Evolutionary conservation across 2,797 vertebrate species (phyloP).

Genomic region (Xenopus petersii): DNA sequence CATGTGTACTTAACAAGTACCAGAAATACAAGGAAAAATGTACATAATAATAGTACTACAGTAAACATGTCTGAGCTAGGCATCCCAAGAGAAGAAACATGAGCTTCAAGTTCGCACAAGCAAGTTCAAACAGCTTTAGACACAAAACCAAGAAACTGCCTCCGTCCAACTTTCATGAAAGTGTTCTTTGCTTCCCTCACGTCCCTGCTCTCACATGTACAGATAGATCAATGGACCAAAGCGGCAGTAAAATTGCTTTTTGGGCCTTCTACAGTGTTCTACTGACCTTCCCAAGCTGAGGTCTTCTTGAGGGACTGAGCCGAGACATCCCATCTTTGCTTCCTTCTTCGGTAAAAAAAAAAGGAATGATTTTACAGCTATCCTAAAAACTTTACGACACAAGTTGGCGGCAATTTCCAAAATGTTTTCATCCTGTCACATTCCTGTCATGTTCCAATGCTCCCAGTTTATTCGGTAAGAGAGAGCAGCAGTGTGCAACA

Average conservation of each 20-base stretch:
- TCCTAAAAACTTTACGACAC: not conserved
- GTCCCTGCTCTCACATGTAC: not conserved
- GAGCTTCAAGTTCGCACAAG: conserved; percentile 30
- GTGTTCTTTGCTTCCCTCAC: not conserved
- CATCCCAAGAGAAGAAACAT: conserved; percentile 32
- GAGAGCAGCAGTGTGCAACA: not conserved
- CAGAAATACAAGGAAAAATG: too few species aligned
- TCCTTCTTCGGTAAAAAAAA: not conserved
- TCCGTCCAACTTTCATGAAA: conserved; percentile 24
- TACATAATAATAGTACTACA: too few species aligned
- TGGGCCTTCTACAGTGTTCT: not conserved
- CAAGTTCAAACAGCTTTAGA: conserved; percentile 36
- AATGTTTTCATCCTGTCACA: conserved; percentile 11
- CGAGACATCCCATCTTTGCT: conserved; percentile 82
- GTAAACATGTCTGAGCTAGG: conserved; percentile 4
- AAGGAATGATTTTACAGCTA: not conserved
- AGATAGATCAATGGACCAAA: not conserved
- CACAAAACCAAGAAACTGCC: conserved; percentile 37
- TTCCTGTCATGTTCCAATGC: not conserved
- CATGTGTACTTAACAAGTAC: too few species aligned
- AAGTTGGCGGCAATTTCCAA: not conserved
- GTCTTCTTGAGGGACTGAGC: conserved; percentile 79
- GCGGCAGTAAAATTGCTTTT: not conserved
- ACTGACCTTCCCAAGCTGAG: conserved; percentile 78
- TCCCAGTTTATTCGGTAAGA: not conserved